A percentile compares a stretch with the other conserved stretches of the same genome.
Evolutionary conservation across 2,888 invertebrate species (phyloP).

Genomic region (Blera fallax): DNA sequence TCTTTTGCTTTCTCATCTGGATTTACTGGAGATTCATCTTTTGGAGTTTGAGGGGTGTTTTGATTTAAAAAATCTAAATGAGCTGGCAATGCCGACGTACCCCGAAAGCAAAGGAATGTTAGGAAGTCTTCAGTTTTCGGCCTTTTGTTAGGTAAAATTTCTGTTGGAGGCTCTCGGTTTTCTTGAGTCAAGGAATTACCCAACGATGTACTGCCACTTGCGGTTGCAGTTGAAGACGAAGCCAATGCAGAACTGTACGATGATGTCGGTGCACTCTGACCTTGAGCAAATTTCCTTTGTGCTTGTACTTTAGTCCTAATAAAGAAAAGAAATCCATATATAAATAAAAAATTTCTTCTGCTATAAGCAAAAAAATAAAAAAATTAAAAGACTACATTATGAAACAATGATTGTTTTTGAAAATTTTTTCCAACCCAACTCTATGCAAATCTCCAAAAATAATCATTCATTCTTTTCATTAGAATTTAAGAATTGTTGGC

Average conservation of each 20-base stretch:
- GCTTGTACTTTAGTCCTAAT: slow-evolving; percentile 90
- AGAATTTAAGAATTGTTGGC: too few relatives aligned
- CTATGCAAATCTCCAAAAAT: too few relatives aligned
- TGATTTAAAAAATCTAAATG: slow-evolving; percentile 87
- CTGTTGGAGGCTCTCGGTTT: slow-evolving; percentile 85
- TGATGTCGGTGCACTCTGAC: slow-evolving; percentile 87
- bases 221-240: slow-evolving; percentile 75
- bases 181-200: slow-evolving; percentile 84
- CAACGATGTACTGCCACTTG: slow-evolving; percentile 72
- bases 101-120: slow-evolving; percentile 91
- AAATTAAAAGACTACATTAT: too few relatives aligned
- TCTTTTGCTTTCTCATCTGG: slow-evolving; percentile 39
- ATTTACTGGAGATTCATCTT: slow-evolving; percentile 49
- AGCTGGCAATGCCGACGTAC: slow-evolving; percentile 88
- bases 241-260: slow-evolving; percentile 77
- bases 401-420: too few relatives aligned
- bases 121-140: slow-evolving; percentile 93
- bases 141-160: slow-evolving; percentile 85
- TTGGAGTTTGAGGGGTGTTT: slow-evolving; percentile 77
- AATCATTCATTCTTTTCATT: too few relatives aligned
- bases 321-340: slow-evolving; percentile 19
- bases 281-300: slow-evolving; percentile 94
- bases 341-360: neutral
- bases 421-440: too few relatives aligned
- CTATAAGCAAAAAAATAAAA: too few relatives aligned